phyloP scores from a whole-genome alignment of 2,113 vertebrate species.

The Lipotes vexillifer region DNA sequence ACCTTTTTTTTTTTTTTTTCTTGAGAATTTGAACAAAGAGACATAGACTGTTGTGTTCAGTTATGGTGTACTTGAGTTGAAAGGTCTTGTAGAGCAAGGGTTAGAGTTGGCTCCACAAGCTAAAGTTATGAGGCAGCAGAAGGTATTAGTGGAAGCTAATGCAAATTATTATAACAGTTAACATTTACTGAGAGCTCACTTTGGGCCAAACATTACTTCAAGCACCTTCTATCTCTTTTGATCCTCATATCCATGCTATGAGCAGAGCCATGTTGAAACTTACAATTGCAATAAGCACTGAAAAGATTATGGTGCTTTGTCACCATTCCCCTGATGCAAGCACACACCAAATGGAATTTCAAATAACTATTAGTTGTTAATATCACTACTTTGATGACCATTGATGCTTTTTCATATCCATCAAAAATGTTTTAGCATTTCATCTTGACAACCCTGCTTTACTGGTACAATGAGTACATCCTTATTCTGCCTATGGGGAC shows the following conservation, averaged over 20 bases:
- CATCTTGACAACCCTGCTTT: neutral
- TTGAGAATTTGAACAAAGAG: neutral
- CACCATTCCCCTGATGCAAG: neutral
- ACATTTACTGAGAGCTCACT: neutral
- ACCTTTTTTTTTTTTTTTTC: neutral
- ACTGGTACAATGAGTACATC: neutral
- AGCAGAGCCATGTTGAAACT: neutral
- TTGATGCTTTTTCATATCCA: neutral
- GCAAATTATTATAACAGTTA: neutral
- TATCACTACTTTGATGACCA: neutral
- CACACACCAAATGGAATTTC: neutral
- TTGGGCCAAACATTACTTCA: neutral
- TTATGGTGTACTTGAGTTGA: neutral
- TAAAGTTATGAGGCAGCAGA: neutral
- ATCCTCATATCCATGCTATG: neutral
- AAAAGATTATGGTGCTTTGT: neutral
- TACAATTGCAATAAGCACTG: neutral
- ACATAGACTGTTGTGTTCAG: neutral
- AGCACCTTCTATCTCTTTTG: neutral
- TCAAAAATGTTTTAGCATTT: neutral
- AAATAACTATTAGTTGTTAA: neutral
- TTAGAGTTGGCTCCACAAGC: neutral
- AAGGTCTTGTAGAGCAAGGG: neutral
- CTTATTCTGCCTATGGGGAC: neutral
- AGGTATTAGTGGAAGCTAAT: neutral